Percentiles rank a stretch among this genome's conserved stretches.
These are phyloP conservation scores for Parnassius orleans DNA, from an alignment of 2,888 invertebrate species.

Conservation along the genomic window DNA sequence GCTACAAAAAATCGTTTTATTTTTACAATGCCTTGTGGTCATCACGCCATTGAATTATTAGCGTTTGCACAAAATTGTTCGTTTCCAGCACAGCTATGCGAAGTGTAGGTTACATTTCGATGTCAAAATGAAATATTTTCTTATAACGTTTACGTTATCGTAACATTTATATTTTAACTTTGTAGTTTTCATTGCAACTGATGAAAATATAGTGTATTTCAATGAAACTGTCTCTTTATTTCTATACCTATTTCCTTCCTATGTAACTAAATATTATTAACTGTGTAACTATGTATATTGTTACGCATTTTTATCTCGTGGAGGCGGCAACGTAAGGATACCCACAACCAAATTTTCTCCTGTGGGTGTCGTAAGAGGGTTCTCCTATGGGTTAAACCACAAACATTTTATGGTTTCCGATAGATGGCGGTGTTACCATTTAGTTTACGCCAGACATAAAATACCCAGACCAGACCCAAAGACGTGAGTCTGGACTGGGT, in stretches of 20 bases:
- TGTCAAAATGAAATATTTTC: slow-evolving; percentile 51
- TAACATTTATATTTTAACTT: slow-evolving; percentile 43
- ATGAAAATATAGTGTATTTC: slow-evolving; percentile 65
- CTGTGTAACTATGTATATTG: too few species aligned
- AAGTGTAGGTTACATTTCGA: slow-evolving; percentile 38
- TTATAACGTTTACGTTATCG: slow-evolving; percentile 49
- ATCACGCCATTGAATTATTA: slow-evolving; percentile 34
- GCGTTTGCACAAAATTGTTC: slow-evolving; percentile 33
- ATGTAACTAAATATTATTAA: too few species aligned
- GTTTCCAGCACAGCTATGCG: slow-evolving; percentile 9
- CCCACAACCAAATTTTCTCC: too few species aligned
- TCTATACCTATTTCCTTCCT: slow-evolving; percentile 23
- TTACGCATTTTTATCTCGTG: too few species aligned
- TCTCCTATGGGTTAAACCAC: too few species aligned
- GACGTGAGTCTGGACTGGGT: too few species aligned
- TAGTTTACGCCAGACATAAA: too few species aligned
- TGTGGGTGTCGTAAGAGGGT: too few species aligned
- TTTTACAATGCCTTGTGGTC: slow-evolving; percentile 8
- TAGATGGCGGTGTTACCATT: too few species aligned
- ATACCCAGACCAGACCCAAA: too few species aligned
- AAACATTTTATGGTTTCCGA: too few species aligned
- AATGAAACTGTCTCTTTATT: slow-evolving; percentile 37
- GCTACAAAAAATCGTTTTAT: not conserved
- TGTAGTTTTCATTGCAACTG: slow-evolving; percentile 58
- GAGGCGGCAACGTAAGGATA: too few species aligned